A percentile compares a stretch with the other conserved stretches of the same genome.
These are phyloP conservation scores for Poecilia gillii DNA, from an alignment of 2,797 vertebrate genomes.

Conservation along the genomic window DNA sequence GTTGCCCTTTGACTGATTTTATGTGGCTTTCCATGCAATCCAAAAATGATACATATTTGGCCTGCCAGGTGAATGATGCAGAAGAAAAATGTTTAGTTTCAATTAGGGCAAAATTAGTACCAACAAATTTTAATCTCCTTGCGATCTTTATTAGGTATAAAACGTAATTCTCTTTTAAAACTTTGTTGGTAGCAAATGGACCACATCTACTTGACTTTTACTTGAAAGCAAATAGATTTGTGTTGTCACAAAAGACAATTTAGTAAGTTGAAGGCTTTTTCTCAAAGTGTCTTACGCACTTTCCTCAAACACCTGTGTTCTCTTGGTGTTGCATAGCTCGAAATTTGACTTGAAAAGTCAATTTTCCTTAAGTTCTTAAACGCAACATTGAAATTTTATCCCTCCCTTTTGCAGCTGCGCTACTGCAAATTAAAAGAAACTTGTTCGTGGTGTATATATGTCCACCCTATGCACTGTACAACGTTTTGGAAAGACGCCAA, in stretches of 20 bases:
- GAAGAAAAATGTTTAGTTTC: neutral
- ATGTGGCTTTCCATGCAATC: neutral
- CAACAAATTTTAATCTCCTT: neutral
- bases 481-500: neutral
- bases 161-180: neutral
- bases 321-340: neutral
- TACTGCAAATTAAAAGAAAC: neutral
- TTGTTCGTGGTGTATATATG: neutral
- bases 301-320: neutral
- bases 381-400: neutral
- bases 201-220: neutral
- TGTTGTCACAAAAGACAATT: no score
- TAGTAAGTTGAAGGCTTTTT: neutral
- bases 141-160: neutral
- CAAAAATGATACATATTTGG: neutral
- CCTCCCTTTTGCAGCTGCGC: neutral
- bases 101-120: neutral
- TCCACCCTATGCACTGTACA: neutral
- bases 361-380: constrained; percentile 2
- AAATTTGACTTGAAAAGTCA: neutral
- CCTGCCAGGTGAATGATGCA: neutral
- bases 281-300: neutral
- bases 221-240: no score
- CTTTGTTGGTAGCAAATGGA: neutral
- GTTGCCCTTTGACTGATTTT: neutral